Evolutionary conservation across 2,797 vertebrate genomes (phyloP).

Genomic region (Eidolon dupreanum): DNA sequence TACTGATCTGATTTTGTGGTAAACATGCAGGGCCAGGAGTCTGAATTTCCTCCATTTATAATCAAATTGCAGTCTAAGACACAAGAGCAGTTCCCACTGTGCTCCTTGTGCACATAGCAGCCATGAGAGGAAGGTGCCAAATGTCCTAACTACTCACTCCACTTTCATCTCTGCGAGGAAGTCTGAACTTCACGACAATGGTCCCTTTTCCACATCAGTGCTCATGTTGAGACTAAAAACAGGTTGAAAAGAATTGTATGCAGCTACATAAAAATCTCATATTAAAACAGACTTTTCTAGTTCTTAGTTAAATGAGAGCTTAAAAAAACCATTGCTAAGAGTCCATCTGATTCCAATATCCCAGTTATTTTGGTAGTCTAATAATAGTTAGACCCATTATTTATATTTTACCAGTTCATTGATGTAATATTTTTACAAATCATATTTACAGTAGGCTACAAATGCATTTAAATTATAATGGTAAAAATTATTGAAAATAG

Average conservation of each 20-base stretch:
- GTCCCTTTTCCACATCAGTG: rapidly evolving
- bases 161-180: not conserved
- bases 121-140: rapidly evolving
- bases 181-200: not conserved
- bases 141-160: no score
- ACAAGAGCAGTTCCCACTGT: rapidly evolving
- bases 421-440: not conserved
- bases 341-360: not conserved
- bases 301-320: not conserved
- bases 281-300: not conserved
- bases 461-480: not conserved
- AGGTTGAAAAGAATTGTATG: not conserved
- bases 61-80: not conserved
- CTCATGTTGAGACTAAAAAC: not conserved
- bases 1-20: not conserved
- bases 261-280: not conserved
- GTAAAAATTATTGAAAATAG: not conserved
- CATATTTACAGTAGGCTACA: not conserved
- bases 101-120: no score
- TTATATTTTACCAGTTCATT: not conserved
- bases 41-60: not conserved
- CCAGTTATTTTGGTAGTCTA: not conserved
- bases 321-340: not conserved
- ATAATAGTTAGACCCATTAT: not conserved
- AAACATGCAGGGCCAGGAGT: not conserved